These are phyloP conservation scores for Haliaeetus leucogaster DNA, from an alignment of 2,113 vertebrate genomes.

Conservation along the genomic window DNA sequence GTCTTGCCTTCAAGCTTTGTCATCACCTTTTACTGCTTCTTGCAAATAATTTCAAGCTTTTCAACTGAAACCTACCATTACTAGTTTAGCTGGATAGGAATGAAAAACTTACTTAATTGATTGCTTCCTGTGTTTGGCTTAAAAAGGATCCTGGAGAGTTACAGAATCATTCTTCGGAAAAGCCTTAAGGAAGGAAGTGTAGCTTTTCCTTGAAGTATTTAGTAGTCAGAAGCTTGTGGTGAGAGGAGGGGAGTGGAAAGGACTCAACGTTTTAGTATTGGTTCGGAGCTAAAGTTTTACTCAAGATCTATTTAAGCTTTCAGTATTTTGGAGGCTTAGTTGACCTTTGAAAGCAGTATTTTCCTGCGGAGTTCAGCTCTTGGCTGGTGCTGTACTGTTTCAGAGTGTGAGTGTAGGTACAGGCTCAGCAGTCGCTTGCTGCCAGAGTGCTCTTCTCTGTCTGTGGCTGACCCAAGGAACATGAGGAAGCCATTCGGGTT, in stretches of 20 bases:
- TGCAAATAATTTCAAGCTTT: background rate
- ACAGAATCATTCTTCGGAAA: background rate
- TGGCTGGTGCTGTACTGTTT: background rate
- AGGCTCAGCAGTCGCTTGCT: background rate
- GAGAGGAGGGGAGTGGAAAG: background rate
- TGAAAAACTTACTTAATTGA: background rate
- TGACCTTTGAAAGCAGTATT: background rate
- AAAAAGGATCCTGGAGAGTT: background rate
- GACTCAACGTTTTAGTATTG: background rate
- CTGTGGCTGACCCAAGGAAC: background rate
- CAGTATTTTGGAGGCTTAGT: background rate
- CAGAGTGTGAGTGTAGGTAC: background rate
- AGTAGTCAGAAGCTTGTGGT: background rate
- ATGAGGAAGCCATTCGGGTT: background rate
- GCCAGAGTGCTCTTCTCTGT: background rate
- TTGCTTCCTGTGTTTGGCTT: background rate
- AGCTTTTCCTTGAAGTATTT: background rate
- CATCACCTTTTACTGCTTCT: background rate
- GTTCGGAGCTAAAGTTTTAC: background rate
- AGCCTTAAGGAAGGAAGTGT: background rate
- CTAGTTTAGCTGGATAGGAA: background rate
- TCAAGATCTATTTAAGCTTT: background rate
- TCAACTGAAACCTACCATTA: background rate
- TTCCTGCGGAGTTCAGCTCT: background rate
- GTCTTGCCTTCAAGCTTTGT: background rate